Base-by-base conservation (phyloP, 1,140 invertebrate species). In the Antheraea mylitta region DNA sequence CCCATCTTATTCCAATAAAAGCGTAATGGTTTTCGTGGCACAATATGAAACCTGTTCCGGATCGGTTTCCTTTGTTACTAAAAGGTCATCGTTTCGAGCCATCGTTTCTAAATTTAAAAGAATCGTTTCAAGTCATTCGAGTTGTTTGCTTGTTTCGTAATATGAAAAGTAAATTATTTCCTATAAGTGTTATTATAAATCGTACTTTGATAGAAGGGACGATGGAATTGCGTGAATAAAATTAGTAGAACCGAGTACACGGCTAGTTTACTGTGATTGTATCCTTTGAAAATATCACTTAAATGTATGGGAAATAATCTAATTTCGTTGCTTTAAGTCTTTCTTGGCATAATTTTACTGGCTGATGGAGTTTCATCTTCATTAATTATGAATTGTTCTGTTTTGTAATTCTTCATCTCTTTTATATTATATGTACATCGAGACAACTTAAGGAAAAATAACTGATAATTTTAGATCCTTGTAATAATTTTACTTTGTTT, bases 151-250 rank as follows among this genome's bases (percentile, higher is more conserved):
- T 38, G 65, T 67, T 63, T 71, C 59, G 66, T 63, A 71, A 67
- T 37, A 45, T 71, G 63, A 71, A 71, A 71, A 71, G 60, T 58
- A 30, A 36, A 53, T 13, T 53, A 13, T 53, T 53, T 53, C 66
- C 42, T 67, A 59, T 61, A 59, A 61, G 62, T 64, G 68, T 63
- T 67, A 70, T 70, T 74, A 74, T 66, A 64, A 71, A 30, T 58
- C 68, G 18, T 66, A 66, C 38, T 36, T 61, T 19, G 5, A 37
- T 59, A 58, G 42, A 37, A 36, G 62, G 75, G 60, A 79, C 75
- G 81, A 81, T 79, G 68, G 70, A 16, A 36, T 53, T 67, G 67
- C 60, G 78, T 83, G 81, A 83, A 81, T 82, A 81, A 80, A 78
- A 81, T 79, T 82, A 68, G 63, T 22, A 61, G 66, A 72, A 76